Evolutionary conservation across 2,113 vertebrate genomes (phyloP).

Genomic region (Calypte anna): DNA sequence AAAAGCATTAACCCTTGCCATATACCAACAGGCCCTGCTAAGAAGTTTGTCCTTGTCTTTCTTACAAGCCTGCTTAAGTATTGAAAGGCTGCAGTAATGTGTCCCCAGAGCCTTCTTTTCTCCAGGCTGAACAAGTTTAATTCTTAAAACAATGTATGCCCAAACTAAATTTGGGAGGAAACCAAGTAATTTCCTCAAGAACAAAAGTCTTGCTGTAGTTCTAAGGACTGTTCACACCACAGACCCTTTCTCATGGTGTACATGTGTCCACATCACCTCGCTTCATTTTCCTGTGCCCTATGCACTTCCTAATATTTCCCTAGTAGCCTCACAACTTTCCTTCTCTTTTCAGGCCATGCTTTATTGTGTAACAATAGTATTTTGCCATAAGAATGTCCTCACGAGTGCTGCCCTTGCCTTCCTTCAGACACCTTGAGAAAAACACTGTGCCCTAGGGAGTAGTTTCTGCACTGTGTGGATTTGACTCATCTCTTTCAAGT

Average conservation of each 20-base stretch:
- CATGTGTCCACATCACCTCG: too few species aligned
- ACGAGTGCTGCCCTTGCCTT: neutral
- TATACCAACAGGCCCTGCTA: neutral
- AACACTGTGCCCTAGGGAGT: accelerated
- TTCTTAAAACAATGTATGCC: neutral
- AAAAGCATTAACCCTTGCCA: neutral
- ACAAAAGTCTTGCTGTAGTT: neutral
- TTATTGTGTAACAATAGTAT: neutral
- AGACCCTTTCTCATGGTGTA: neutral
- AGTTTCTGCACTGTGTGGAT: neutral
- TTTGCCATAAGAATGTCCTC: neutral
- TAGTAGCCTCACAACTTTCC: neutral
- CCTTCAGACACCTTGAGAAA: neutral
- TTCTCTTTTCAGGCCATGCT: neutral
- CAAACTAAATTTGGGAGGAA: neutral
- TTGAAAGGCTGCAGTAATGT: neutral
- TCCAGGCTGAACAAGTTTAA: neutral
- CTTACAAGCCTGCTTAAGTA: neutral
- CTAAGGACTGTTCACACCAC: accelerated
- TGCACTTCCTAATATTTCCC: accelerated
- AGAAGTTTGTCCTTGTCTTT: neutral
- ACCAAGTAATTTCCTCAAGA: neutral
- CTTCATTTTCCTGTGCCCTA: neutral
- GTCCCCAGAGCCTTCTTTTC: neutral
- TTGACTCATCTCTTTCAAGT: neutral